Base-by-base conservation (phyloP, 2,113 vertebrate species). In the Himantopus leucocephalus region DNA sequence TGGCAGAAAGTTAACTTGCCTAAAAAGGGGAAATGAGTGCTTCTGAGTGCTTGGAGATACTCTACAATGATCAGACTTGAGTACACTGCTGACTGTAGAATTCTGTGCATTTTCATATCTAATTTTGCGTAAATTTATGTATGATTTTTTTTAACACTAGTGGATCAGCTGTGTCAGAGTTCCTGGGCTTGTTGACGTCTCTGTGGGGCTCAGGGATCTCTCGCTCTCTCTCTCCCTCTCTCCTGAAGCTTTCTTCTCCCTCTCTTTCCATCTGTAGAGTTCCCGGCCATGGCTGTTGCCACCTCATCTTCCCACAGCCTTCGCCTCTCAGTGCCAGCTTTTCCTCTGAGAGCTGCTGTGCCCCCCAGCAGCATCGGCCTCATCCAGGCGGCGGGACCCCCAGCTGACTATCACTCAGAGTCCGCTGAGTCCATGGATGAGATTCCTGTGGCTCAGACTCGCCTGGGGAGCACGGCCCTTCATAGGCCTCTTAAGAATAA, bases 391-490 rank as follows among this genome's bases (percentile, higher is more conserved):
- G 98, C 98, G 1, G 98, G 98, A 19, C 97, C 98, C 26, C 98
- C 98, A 0, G 97, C 98, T 37, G 98, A 99, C 71, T 99, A 98
- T 98, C 98, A 98, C 90, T 99, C 99, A 1, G 98, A 99, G 93
- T 99, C 99, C 0, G 98, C 98, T 0, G 99, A 99, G 91, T 99
- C 99, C 74, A 95, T 99, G 98, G 98, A 99, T 83, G 99, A 99
- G 97, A 99, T 99, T 71, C 99, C 99, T 0, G 98, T 99, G 97
- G 98, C 98, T 23, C 97, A 99, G 97, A 99, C 98, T 50, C 97
- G 81, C 67, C 98, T 99, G 58, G 99, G 99, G 93, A 99, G 98
- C 27, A 96, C 97, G 0, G 96, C 98, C 56, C 85, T 96, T 85
- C 96, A n/a, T 3, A 50, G 67, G 39, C 83, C 58, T 92, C 71